Evolutionary conservation across 2,888 invertebrate species (phyloP), one percentile per base, ranked within the genome.

Genomic region (Heliothis peltigera): DNA sequence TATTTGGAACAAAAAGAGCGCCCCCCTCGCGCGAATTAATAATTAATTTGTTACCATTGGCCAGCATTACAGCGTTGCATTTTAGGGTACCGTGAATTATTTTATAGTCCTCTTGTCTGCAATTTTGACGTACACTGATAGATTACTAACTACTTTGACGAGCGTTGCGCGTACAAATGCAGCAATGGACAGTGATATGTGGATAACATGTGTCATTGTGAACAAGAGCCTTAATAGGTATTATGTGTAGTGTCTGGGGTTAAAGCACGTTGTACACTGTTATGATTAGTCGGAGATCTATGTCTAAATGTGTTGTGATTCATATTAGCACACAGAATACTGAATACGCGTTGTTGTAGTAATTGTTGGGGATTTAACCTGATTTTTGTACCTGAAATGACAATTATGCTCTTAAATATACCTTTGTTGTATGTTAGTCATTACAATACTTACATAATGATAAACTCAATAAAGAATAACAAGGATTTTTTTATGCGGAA

Each of bases 41-140:
- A 88, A 93, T 92, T 93, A 93, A 93, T 93, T 92, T 92, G 91
- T 91, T 89, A 86, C 90, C 91, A 89, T 89, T 87, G 87, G 88
- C 84, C 85, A 81, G 83, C 83, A 84, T 85, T 46, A 81, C 84
- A 89, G 86, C 84, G 86, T 19, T 72, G 56, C 66, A 65, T 55
- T 77, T 72, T 77, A 42, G 74, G 47, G 51, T 55, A 25, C 54
- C 17, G 74, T 77, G 58, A 63, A 70, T 55, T 53, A 71, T 64
- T 53, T 35, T 51, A 51, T n/a, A 35, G 32, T 21, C 18, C 51
- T 47, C 56, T 25, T 44, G 55, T 70, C 70, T 28, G 64, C 75
- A 74, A 73, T 73, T 78, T 78, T 74, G 73, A 78, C 46, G 47
- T 73, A 57, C 75, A 78, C 75, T 73, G 73, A 78, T 74, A 73